Conservation (phyloP, 2,113 vertebrate genomes). For the Pseudopodoces humilis region DNA sequence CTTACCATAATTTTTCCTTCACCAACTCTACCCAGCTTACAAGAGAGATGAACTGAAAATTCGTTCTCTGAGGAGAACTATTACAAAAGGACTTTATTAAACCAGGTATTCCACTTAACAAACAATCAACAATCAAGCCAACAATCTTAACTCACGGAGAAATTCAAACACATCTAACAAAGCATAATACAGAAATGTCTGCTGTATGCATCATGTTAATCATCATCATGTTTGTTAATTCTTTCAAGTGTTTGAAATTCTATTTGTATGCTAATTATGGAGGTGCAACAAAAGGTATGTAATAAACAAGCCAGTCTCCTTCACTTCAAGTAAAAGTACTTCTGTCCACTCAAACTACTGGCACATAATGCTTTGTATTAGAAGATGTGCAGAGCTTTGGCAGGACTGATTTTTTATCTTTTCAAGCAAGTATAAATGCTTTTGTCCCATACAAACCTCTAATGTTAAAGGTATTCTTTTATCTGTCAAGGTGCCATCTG, state of each 20-base stretch:
- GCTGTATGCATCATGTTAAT: not conserved
- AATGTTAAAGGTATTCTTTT: not conserved
- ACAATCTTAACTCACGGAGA: not conserved
- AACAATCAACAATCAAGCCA: not conserved
- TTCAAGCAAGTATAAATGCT: not conserved
- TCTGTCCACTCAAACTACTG: not conserved
- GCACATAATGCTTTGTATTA: not conserved
- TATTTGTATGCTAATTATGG: not conserved
- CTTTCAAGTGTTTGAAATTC: not conserved
- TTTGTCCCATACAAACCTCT: not conserved
- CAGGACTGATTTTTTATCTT: not conserved
- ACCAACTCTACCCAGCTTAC: not conserved
- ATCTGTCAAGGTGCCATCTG: not conserved
- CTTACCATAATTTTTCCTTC: not conserved
- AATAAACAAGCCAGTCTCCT: not conserved
- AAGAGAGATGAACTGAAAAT: not conserved
- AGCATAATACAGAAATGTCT: not conserved
- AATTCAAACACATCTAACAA: not conserved
- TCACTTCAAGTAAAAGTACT: not conserved
- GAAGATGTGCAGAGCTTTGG: not conserved
- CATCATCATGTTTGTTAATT: not conserved
- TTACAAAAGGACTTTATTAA: not conserved
- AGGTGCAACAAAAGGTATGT: not conserved
- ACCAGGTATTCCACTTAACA: not conserved
- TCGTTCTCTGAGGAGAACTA: not conserved